Base-by-base conservation (phyloP, 2,113 vertebrate species). In the Falco punctatus region DNA sequence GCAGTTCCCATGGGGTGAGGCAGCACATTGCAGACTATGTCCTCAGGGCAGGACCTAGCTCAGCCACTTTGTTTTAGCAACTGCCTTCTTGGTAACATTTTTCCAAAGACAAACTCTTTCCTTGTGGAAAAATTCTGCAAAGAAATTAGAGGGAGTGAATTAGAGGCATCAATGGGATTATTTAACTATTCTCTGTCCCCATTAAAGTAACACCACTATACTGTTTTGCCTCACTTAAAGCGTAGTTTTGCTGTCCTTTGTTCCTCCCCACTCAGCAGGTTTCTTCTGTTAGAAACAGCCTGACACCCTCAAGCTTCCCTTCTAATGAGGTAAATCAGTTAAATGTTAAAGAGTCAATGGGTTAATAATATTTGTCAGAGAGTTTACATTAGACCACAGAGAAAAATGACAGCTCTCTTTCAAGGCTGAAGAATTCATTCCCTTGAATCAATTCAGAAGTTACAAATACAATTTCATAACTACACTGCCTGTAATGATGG, bases 271-370 rank as follows among this genome's bases (percentile, higher is more conserved):
- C 2, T 4, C 20, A 57, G 7, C 7, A 90, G 10, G 13, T 86
- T 86, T 83, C 33, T 42, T 81, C 88, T 81, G 17, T 30, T 92
- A 49, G 52, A 84, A 95, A 69, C 15, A 86, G 27, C 46, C 28
- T 48, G 71, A 74, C 32, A 74, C 35, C 11, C 48, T 92, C 54
- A 67, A 33, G 20, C 81, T 94, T 95, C 46, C 24, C 42, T 88
- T 91, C 83, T 95, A 96, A 90, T 77, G 71, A 64, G 16, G 81
- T 92, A 97, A 94, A 93, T 95, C 88, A 94, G 35, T 18, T 94
- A 91, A 87, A 92, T 73, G 42, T 87, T 59, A 88, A 94, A 92
- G 66, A 96, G 65, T 90, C 64, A 92, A 44, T 73, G 23, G 44
- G n/a, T 61, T 69, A 92, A 80, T 84, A 65, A 71, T 82, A 95